Base-by-base conservation (phyloP, 1,140 invertebrate species). In the Cotesia vestalis region DNA sequence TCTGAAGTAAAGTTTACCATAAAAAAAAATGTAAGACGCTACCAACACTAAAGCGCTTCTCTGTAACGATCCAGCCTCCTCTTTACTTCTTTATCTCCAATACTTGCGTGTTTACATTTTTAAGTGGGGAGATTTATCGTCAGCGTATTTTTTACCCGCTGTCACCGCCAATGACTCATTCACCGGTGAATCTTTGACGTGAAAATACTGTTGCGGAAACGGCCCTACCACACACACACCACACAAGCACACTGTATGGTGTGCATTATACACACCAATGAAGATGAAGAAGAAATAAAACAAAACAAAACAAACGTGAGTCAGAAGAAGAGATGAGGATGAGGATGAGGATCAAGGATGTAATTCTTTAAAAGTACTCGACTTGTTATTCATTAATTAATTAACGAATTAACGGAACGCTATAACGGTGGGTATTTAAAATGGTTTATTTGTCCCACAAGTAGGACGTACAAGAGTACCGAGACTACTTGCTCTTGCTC, bases 351-450 rank as follows among this genome's bases (percentile, higher is more conserved):
- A 46, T 46, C 40, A 46, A 46, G 40, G 40, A 46, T 46, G 40
- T 46, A 46, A 46, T 46, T 46, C 40, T 46, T 46, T 46, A 46
- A 46, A 67, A 55, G 52, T 67, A 64, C 59, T 34, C 38, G 66
- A 53, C 66, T 73, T 53, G 66, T 69, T 69, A 69, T 61, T 73
- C 72, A 68, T 69, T 69, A 69, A 73, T 73, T 73, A 73, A 73
- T 73, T 69, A 69, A 73, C 51, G 72, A 73, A 73, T 73, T 73
- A 73, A 73, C 72, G 72, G 72, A 69, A 73, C 66, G 46, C 52
- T 71, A 51, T 55, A 63, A 64, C 61, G 51, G 69, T 66, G 69
- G 51, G 38, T 64, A 64, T 53, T 40, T 67, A 67, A 67, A 67
- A 67, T 67, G 66, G 38, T 67, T 67, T 67, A 67, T 67, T 67